A percentile compares a stretch with the other conserved stretches of the same genome.
These are phyloP conservation scores for Neomonachus schauinslandi DNA, from an alignment of 2,113 vertebrate species.

Conservation along the genomic window DNA sequence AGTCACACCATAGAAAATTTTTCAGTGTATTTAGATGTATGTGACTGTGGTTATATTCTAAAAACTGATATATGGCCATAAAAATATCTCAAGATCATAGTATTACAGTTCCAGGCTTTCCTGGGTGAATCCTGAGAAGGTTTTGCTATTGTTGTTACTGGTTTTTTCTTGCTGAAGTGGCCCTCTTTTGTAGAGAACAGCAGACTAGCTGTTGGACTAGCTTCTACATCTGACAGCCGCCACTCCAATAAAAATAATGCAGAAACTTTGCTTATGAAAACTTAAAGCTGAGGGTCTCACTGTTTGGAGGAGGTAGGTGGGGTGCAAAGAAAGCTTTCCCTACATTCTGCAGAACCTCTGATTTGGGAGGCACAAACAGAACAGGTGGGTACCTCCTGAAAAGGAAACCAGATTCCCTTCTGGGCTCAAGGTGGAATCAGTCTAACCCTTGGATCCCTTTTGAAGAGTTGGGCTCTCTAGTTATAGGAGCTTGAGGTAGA, in stretches of 20 bases:
- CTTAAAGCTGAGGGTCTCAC: background rate
- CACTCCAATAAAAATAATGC: constrained; percentile 1
- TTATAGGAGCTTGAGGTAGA: background rate
- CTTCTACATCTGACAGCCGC: background rate
- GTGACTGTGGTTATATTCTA: background rate
- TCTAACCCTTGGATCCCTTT: background rate
- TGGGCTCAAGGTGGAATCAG: background rate
- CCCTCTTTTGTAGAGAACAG: constrained; percentile 48
- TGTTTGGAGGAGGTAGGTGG: rapidly evolving
- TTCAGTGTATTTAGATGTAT: background rate
- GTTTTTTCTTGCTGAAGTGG: constrained; percentile 45
- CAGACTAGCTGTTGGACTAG: constrained; percentile 44
- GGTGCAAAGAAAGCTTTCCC: background rate
- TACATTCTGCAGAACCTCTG: background rate
- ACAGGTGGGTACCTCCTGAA: constrained; percentile 16
- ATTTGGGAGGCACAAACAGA: background rate
- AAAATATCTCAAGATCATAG: background rate
- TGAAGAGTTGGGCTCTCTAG: background rate
- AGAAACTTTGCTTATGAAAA: background rate
- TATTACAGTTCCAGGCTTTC: background rate
- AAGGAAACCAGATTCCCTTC: background rate
- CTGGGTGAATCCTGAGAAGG: background rate
- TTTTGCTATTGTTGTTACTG: background rate
- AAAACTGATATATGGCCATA: constrained; percentile 33
- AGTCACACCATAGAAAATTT: constrained; percentile 24